Evolutionary conservation across 2,113 vertebrate species (phyloP).

Genomic region (Brachionichthys hirsutus): DNA sequence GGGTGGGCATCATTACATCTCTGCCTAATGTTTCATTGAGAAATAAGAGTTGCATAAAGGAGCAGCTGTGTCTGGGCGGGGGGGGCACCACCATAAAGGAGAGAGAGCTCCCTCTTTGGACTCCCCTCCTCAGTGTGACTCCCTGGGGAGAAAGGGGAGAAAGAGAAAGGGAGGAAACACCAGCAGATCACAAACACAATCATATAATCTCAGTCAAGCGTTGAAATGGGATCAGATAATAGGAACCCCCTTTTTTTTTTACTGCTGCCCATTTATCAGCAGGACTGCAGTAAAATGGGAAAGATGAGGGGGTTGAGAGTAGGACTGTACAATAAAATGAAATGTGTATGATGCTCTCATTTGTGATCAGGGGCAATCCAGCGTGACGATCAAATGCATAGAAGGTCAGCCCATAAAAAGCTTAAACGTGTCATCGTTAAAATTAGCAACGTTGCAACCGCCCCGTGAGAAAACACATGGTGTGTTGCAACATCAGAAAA

Average conservation of each 20-base stretch:
- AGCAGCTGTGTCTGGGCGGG: conserved; percentile 21
- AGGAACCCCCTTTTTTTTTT: conserved; percentile 32
- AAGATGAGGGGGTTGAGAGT: background rate
- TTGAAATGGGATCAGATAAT: conserved; percentile 48
- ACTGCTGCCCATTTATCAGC: conserved; percentile 21
- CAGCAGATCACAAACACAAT: conserved; percentile 14
- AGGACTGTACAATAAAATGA: background rate
- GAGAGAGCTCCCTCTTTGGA: conserved; percentile 29
- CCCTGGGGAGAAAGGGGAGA: conserved; percentile 24
- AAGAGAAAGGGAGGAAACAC: background rate
- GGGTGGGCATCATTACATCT: no score
- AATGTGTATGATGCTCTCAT: background rate
- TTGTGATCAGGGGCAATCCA: background rate
- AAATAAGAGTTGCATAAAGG: conserved; percentile 9
- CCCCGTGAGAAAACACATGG: conserved; percentile 51
- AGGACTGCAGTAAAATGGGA: conserved; percentile 9
- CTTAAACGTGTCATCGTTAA: conserved; percentile 14
- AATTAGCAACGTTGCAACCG: conserved; percentile 32
- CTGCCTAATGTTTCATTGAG: no score
- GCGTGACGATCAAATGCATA: background rate
- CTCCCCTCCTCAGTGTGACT: conserved; percentile 25
- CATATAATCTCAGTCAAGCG: conserved; percentile 44
- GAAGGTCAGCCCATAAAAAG: background rate
- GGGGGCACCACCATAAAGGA: conserved; percentile 32
- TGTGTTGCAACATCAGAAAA: conserved; percentile 33